Base-by-base conservation (phyloP, 2,113 vertebrate species). In the Cyphomyrus plagiostoma region DNA sequence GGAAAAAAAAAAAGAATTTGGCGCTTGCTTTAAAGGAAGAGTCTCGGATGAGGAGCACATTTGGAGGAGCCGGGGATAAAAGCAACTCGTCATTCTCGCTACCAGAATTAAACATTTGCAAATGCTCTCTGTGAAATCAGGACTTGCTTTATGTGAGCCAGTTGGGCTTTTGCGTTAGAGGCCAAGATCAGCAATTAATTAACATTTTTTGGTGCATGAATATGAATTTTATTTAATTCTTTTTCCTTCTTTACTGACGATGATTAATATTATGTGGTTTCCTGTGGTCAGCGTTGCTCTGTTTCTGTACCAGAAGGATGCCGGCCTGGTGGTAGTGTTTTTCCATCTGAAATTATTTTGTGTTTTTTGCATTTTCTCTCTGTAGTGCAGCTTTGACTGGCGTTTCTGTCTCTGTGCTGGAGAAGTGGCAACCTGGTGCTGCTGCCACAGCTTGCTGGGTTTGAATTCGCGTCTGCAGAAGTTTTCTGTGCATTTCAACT, bases 91-190 rank as follows among this genome's bases (percentile, higher is more conserved):
- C 90, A 90, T 92, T 86, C 90, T 90, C 74, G 87, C 88, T 91
- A 88, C 89, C 88, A 93, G 91, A 90, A 92, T 90, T 86, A 92
- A 91, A 45, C 83, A 90, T 90, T 92, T 89, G 35, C 90, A 91
- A 92, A 91, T 87, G 84, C 86, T 86, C 90, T 26, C 77, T 85
- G 88, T 89, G 48, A 88, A 39, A 92, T 80, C 48, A 88, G 86
- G 89, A 84, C 89, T 89, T 62, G n/a, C 66, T 92, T 91, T 89
- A 89, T 84, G 90, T 88, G 83, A 85, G 86, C 62, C 86, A 89
- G 86, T 92, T 89, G 56, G 89, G 88, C 70, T 91, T 39, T 77
- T 90, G 39, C 53, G 23, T 82, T 30, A 84, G 50, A 91, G 89
- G 62, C 77, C 58, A 89, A 89, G 88, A 92, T 87, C 91, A 87